Conservation (phyloP, 2,797 vertebrate species). For the Notolepis coatsorum region DNA sequence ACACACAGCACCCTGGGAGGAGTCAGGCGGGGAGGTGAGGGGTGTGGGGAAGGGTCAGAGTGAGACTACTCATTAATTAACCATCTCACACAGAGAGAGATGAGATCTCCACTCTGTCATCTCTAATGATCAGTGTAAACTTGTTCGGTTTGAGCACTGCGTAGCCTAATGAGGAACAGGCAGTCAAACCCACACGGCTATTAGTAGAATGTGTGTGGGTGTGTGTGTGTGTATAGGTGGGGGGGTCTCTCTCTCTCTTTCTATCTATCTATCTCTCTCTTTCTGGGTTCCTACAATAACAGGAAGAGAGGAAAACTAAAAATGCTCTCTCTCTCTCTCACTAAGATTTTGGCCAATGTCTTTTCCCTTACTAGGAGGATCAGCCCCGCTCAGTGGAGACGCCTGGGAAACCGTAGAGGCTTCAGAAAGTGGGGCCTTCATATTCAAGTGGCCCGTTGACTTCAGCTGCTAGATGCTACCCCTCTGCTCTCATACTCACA, state of each 20-base stretch:
- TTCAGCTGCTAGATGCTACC: constrained; percentile 4
- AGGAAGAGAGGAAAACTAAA: not conserved
- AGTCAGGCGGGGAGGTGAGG: constrained; percentile 42
- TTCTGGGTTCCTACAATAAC: constrained; percentile 2
- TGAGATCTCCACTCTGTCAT: constrained; percentile 33
- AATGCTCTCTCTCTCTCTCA: not conserved
- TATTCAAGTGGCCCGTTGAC: constrained; percentile 12
- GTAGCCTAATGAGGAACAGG: not conserved
- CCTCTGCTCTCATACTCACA: constrained; percentile 12
- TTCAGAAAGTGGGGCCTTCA: constrained; percentile 21
- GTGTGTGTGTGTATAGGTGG: not conserved
- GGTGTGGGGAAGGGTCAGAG: constrained; percentile 51
- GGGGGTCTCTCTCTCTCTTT: not conserved
- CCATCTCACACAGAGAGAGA: constrained; percentile 9
- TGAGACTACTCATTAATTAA: not conserved
- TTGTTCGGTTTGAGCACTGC: too few relatives aligned
- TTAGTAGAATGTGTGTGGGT: too few relatives aligned
- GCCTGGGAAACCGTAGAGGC: constrained; percentile 6
- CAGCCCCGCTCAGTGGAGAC: constrained; percentile 6
- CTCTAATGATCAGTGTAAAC: too few relatives aligned
- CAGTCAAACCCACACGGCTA: not conserved
- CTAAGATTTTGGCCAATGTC: not conserved
- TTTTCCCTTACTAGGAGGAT: not conserved
- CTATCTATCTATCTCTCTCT: not conserved
- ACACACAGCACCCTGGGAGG: constrained; percentile 52